phyloP scores from a whole-genome alignment of 2,888 invertebrate genomes.

The Meta bourneti region DNA sequence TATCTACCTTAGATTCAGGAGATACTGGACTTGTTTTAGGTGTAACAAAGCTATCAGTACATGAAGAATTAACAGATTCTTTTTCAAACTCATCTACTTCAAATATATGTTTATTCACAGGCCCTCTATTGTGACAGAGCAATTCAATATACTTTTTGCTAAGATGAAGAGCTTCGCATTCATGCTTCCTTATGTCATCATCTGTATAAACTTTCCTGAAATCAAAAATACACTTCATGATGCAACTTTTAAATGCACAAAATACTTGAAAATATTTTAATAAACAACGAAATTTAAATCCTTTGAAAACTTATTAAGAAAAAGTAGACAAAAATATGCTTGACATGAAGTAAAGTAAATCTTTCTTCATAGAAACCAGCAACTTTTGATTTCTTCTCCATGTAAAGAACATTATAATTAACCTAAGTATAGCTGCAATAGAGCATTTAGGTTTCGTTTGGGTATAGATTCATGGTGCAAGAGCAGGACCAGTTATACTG shows the following conservation, averaged over 20 bases:
- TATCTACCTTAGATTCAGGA: conserved; percentile 67
- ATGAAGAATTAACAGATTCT: conserved; percentile 68
- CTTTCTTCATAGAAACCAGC: too few relatives aligned
- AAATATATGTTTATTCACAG: conserved; percentile 69
- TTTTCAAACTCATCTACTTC: conserved; percentile 73
- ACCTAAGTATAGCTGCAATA: too few relatives aligned
- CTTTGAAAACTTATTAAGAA: background rate
- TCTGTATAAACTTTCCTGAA: conserved; percentile 77
- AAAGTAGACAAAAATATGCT: background rate
- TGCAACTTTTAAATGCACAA: background rate
- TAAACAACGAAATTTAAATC: background rate
- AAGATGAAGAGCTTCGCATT: conserved; percentile 73
- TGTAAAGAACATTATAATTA: too few relatives aligned
- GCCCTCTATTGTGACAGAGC: conserved; percentile 51
- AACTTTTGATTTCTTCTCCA: too few relatives aligned
- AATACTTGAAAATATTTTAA: background rate
- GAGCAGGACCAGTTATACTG: too few relatives aligned
- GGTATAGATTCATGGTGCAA: too few relatives aligned
- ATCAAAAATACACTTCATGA: background rate
- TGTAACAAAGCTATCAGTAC: conserved; percentile 75
- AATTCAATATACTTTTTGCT: conserved; percentile 62
- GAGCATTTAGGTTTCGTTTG: too few relatives aligned
- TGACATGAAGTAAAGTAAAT: too few relatives aligned
- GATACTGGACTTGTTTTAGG: conserved; percentile 75
- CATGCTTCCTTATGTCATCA: conserved; percentile 77